A percentile compares a stretch with the other conserved stretches of the same genome.
Evolutionary conservation across 2,797 vertebrate species (phyloP).

Genomic region (Phylloscopus collybita): DNA sequence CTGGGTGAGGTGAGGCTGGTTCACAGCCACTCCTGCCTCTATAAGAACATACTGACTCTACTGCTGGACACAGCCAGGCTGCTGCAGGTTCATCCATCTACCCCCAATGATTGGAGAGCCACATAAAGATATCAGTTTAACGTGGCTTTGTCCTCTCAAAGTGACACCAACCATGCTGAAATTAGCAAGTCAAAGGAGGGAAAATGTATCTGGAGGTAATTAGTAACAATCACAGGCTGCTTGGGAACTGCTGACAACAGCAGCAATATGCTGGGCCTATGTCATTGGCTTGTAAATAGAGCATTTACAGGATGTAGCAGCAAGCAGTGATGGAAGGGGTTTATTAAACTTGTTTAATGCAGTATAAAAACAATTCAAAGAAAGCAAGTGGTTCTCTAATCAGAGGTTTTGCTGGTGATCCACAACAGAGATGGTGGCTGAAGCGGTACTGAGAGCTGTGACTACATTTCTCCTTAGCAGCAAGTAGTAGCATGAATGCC

Average conservation of each 20-base stretch:
- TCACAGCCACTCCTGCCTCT: background rate
- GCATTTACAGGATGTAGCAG: constrained; percentile 58
- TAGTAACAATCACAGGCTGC: constrained; percentile 75
- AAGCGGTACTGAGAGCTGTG: background rate
- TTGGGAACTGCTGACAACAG: constrained; percentile 74
- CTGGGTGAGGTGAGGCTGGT: background rate
- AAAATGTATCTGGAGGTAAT: constrained; percentile 78
- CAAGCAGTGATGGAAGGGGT: background rate
- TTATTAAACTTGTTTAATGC: constrained; percentile 67
- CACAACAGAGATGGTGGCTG: background rate
- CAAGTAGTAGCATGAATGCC: background rate
- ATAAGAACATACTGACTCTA: background rate
- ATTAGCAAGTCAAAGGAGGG: constrained; percentile 56
- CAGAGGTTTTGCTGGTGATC: constrained; percentile 19
- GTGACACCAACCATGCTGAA: constrained; percentile 42
- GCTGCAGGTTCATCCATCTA: background rate
- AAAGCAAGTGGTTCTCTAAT: constrained; percentile 27
- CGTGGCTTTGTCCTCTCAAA: constrained; percentile 41
- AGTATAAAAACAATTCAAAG: constrained; percentile 54
- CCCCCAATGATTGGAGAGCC: background rate
- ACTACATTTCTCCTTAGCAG: background rate
- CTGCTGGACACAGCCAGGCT: background rate
- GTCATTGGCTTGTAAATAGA: constrained; percentile 66
- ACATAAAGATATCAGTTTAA: background rate
- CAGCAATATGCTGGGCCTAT: constrained; percentile 52